Evolutionary conservation across 2,113 vertebrate species (phyloP).

Genomic region (Fregata magnificens): DNA sequence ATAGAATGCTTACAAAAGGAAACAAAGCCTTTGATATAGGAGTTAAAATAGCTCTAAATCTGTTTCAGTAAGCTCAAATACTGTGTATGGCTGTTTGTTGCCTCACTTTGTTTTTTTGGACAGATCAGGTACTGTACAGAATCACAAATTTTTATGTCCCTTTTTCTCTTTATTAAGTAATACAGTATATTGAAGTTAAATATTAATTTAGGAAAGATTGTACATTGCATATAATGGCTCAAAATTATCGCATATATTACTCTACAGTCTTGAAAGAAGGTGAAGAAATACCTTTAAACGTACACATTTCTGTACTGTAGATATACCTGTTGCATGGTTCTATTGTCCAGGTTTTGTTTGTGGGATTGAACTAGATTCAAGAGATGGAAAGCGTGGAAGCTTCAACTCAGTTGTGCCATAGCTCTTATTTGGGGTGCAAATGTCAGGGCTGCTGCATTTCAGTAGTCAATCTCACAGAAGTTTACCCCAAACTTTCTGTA

Average conservation of each 20-base stretch:
- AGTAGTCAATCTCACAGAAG: not conserved
- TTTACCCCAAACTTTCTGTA: not conserved
- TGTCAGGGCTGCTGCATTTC: not conserved
- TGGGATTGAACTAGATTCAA: not conserved
- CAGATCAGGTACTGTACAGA: not conserved
- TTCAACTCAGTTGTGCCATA: not conserved
- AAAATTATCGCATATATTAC: not conserved
- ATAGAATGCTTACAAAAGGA: not conserved
- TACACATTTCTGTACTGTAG: not conserved
- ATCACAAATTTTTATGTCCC: not conserved
- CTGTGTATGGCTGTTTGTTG: not conserved
- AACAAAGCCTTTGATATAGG: not conserved
- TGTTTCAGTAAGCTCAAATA: not conserved
- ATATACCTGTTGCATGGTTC: not conserved
- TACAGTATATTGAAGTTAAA: not conserved
- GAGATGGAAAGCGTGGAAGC: not conserved
- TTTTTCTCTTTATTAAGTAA: not conserved
- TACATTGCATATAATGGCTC: not conserved
- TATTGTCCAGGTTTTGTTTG: not conserved
- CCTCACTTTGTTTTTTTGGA: not conserved
- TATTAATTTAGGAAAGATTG: not conserved
- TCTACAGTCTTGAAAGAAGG: not conserved
- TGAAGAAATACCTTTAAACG: not conserved
- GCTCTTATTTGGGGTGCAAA: not conserved
- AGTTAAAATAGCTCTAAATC: not conserved